phyloP scores from a whole-genome alignment of 2,113 vertebrate genomes.

The Hemichromis elongatus region DNA sequence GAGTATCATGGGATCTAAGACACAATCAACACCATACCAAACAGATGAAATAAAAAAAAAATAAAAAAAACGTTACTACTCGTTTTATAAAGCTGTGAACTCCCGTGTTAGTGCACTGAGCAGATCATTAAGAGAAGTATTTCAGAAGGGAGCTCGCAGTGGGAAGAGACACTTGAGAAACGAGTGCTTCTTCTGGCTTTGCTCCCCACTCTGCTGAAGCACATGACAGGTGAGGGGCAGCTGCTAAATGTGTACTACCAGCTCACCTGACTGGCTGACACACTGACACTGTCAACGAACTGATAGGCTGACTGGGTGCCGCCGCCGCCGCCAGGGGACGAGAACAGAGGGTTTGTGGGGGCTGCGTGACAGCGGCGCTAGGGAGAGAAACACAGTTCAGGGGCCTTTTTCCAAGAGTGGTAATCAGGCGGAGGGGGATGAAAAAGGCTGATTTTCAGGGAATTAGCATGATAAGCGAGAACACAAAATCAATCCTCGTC shows the following conservation, averaged over 20 bases:
- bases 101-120: background rate
- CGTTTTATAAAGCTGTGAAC: background rate
- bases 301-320: background rate
- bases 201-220: background rate
- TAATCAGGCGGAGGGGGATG: constrained; percentile 89
- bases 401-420: constrained; percentile 91
- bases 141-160: background rate
- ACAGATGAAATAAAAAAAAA: background rate
- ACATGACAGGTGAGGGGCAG: background rate
- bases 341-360: constrained; percentile 43
- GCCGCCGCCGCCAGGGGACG: background rate
- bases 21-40: background rate
- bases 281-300: background rate
- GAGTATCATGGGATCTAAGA: background rate
- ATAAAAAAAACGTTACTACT: background rate
- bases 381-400: constrained; percentile 80
- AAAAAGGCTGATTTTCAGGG: constrained; percentile 99
- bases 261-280: background rate
- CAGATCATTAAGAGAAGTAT: background rate
- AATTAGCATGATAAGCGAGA: constrained; percentile 99
- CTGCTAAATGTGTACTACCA: background rate
- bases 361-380: constrained; percentile 78
- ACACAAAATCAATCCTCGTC: constrained; percentile 99
- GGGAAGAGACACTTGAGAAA: background rate
- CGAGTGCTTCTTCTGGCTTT: background rate